Evolutionary conservation across 2,888 invertebrate species (phyloP).

Genomic region (Agrotis clavis): DNA sequence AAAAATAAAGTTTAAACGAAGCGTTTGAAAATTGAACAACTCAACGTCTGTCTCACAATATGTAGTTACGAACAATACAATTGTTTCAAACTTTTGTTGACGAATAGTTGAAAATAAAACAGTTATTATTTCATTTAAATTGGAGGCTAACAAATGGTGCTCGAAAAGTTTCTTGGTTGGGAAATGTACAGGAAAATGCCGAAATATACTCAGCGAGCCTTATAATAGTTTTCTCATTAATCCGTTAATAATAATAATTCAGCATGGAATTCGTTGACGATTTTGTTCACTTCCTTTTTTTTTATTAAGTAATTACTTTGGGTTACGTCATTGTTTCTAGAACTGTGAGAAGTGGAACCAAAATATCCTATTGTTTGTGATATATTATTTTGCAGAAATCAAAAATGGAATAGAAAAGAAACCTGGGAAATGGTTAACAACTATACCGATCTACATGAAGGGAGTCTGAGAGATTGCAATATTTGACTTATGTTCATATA

Average conservation of each 20-base stretch:
- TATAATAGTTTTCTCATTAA: slow-evolving; percentile 27
- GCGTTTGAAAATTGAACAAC: slow-evolving; percentile 32
- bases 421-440: no score
- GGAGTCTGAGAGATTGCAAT: no score
- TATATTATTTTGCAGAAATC: no score
- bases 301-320: neutral
- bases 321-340: neutral
- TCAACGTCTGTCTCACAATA: slow-evolving; percentile 33
- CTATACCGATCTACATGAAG: no score
- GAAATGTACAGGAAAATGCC: slow-evolving; percentile 32
- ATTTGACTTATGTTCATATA: no score
- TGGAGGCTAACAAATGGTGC: slow-evolving; percentile 42
- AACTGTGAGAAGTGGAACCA: neutral
- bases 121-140: slow-evolving; percentile 58
- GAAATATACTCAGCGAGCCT: slow-evolving; percentile 34
- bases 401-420: no score
- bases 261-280: slow-evolving; percentile 10
- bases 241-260: slow-evolving; percentile 37
- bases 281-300: neutral
- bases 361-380: neutral
- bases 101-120: slow-evolving; percentile 38
- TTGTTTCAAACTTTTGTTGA: slow-evolving; percentile 50
- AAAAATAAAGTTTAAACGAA: slow-evolving; percentile 20
- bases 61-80: slow-evolving; percentile 34
- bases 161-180: slow-evolving; percentile 42